A percentile compares a stretch with the other conserved stretches of the same genome.
Conservation (phyloP, 2,113 vertebrate genomes). For the Scomber scombrus region DNA sequence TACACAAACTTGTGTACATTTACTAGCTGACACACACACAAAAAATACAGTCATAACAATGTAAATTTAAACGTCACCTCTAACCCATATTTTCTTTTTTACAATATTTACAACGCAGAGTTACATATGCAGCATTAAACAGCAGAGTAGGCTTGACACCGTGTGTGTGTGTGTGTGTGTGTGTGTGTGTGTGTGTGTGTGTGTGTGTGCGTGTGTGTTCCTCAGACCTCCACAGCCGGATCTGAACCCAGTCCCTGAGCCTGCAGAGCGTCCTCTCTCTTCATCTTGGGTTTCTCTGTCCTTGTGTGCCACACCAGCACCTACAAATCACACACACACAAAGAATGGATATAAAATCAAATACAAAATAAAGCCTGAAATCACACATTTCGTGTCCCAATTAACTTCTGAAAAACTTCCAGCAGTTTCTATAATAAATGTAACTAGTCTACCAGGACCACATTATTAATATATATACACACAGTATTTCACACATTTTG, state of each 20-base stretch:
- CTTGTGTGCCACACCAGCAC: slow-evolving; percentile 95
- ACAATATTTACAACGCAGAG: slow-evolving; percentile 70
- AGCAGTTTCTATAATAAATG: too few species aligned
- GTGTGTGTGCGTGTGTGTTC: slow-evolving; percentile 26
- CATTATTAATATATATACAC: too few species aligned
- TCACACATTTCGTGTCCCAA: too few species aligned
- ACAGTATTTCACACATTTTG: neutral
- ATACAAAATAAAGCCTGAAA: too few species aligned
- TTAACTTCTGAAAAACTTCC: too few species aligned
- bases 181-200: slow-evolving; percentile 21
- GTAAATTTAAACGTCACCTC: slow-evolving; percentile 21
- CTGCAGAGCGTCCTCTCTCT: slow-evolving; percentile 90
- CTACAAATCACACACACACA: slow-evolving; percentile 69
- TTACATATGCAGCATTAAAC: slow-evolving; percentile 56
- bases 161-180: slow-evolving; percentile 21
- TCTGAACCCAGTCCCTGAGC: slow-evolving; percentile 92
- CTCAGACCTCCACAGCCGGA: slow-evolving; percentile 88
- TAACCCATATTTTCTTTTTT: slow-evolving; percentile 42
- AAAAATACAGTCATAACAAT: slow-evolving; percentile 6
- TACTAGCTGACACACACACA: slow-evolving; percentile 24
- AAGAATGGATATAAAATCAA: neutral
- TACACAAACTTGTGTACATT: slow-evolving; percentile 32
- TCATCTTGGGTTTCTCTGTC: slow-evolving; percentile 95
- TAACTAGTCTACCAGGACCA: too few species aligned
- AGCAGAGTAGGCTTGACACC: slow-evolving; percentile 27